Evolutionary conservation across 2,113 vertebrate species (phyloP), one percentile per base, ranked within the genome.

Genomic region (Probosciger aterrimus): DNA sequence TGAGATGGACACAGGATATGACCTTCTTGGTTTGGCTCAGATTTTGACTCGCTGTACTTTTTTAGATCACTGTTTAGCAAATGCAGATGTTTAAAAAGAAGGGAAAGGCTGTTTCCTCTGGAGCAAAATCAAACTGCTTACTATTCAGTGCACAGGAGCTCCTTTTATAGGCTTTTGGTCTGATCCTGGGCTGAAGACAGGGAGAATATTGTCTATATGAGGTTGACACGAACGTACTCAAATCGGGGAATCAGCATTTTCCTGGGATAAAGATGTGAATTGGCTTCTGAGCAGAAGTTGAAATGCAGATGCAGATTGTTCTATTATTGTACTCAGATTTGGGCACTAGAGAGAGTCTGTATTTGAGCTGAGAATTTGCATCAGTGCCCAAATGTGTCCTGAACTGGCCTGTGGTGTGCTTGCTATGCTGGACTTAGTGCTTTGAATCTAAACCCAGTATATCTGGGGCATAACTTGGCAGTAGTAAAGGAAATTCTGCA

Each of bases 11-110:
- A 89, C 88, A 94, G 95, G 96, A 92, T 96, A 44, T 96, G 95
- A 95, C 95, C 88, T 87, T 89, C 60, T 95, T 60, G 83, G 73
- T 81, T 86, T 96, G 93, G 86, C 95, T 77, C 63, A 62, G 74
- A 76, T 80, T 91, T 95, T 95, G 74, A 92, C 86, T 94, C 55
- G 47, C 69, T 95, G 86, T 83, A 65, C 73, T 84, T 68, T 89
- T 88, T 90, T 88, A 89, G 67, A 92, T 86, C 77, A 49, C 83
- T 96, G 90, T 96, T 97, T 95, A 92, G 82, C 60, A 96, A 96
- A 96, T 94, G 85, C 96, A 96, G 95, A 93, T 95, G 91, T 94
- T 91, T 78, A 78, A 93, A 91, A 77, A 95, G 74, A 88, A 80
- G 86, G 82, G 31, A 62, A 91, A 93, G 47, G 89, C 92, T 92